Percentiles rank a stretch among this genome's conserved stretches.
Conservation (phyloP, 2,113 vertebrate genomes). For the Hippolais icterina region DNA sequence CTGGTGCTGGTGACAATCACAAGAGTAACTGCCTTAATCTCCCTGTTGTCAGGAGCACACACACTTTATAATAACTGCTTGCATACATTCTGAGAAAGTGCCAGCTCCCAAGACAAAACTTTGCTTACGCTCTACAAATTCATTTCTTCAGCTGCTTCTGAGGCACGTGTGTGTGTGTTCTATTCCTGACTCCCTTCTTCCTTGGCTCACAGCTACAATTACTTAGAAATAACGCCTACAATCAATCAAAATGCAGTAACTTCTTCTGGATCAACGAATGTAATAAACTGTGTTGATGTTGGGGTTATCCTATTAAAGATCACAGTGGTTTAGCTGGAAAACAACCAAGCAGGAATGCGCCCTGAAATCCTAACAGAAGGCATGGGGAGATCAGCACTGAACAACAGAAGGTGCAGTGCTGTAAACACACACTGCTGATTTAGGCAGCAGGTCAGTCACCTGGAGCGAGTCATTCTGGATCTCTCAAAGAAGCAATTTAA, state of each 20-base stretch:
- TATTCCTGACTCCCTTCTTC: background rate
- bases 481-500: background rate
- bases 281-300: background rate
- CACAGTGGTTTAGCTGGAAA: background rate
- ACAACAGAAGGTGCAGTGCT: background rate
- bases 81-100: background rate
- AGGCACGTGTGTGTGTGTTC: rapidly evolving
- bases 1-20: background rate
- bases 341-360: background rate
- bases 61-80: background rate
- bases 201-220: background rate
- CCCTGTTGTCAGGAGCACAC: background rate
- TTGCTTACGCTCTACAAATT: background rate
- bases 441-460: background rate
- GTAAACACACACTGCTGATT: background rate
- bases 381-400: background rate
- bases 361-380: background rate
- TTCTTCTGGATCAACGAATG: background rate
- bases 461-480: background rate
- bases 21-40: background rate
- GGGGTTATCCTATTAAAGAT: background rate
- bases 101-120: background rate
- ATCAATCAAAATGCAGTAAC: background rate
- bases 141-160: background rate
- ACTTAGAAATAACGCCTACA: background rate